Conservation (phyloP, 1,140 invertebrate genomes). For the Triops longicaudatus region DNA sequence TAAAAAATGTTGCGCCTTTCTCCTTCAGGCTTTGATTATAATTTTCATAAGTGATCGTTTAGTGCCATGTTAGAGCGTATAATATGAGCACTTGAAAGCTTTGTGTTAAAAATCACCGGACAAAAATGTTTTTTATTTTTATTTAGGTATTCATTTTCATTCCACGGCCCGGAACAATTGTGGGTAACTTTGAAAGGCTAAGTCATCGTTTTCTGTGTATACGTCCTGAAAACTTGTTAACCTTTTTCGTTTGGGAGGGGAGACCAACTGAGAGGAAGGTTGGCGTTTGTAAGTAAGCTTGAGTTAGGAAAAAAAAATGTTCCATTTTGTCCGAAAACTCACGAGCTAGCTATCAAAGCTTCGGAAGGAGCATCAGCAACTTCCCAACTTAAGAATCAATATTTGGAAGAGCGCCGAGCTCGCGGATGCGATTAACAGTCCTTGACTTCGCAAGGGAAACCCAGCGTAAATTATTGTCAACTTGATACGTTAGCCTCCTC, state of each 20-base stretch:
- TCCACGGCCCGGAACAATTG: background rate
- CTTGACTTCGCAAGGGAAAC: constrained; percentile 1
- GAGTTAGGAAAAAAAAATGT: background rate
- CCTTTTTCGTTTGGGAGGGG: background rate
- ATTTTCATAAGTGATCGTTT: no score
- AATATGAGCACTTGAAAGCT: background rate
- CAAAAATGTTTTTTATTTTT: background rate
- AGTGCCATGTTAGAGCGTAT: no score
- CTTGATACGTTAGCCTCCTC: constrained; percentile 2
- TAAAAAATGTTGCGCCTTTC: background rate
- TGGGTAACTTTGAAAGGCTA: background rate
- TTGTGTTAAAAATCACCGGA: background rate
- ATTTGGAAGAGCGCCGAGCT: constrained; percentile 14
- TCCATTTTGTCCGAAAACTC: background rate
- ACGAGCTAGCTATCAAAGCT: background rate
- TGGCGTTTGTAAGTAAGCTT: background rate
- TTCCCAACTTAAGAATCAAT: constrained; percentile 7
- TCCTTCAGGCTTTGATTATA: no score
- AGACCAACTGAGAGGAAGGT: background rate
- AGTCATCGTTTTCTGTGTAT: background rate
- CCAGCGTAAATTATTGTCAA: constrained; percentile 15
- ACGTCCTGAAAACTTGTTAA: background rate
- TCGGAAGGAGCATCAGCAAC: constrained; percentile 1
- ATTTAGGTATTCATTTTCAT: background rate
- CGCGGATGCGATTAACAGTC: constrained; percentile 5